These are phyloP conservation scores for Limosa lapponica DNA, from an alignment of 2,797 vertebrate species.

Conservation along the genomic window DNA sequence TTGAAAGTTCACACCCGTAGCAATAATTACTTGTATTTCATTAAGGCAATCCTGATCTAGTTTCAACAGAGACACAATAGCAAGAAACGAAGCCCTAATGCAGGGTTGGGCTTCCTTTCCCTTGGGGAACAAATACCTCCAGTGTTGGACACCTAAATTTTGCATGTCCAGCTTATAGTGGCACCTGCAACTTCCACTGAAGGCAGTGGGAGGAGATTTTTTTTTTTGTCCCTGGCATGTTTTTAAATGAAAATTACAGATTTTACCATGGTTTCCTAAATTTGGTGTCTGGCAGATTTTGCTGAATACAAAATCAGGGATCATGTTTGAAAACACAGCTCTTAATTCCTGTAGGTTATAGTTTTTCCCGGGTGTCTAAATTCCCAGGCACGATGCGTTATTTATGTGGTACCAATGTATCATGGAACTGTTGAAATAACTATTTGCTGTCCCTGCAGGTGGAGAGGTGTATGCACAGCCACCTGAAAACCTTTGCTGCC, in stretches of 20 bases:
- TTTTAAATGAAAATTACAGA: not conserved
- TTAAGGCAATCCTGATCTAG: not conserved
- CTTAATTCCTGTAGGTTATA: not conserved
- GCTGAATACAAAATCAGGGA: not conserved
- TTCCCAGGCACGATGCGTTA: accelerated
- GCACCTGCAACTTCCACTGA: not conserved
- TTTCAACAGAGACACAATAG: not conserved
- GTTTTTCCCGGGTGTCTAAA: not conserved
- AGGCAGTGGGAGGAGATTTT: not conserved
- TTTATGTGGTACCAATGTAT: too few species aligned
- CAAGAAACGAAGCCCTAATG: not conserved
- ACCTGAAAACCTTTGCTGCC: not conserved
- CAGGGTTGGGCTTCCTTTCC: not conserved
- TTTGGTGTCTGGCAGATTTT: not conserved
- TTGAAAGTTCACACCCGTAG: not conserved
- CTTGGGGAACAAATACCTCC: accelerated
- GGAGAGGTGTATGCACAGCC: not conserved
- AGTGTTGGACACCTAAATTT: not conserved
- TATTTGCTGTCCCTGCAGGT: not conserved
- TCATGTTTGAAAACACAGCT: not conserved
- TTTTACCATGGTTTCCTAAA: not conserved
- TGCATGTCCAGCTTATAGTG: not conserved
- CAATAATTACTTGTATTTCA: not conserved
- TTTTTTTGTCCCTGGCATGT: not conserved
- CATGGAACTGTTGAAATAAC: not conserved